Conservation (phyloP, 2,113 vertebrate species). For the Gymnorhina tibicen region DNA sequence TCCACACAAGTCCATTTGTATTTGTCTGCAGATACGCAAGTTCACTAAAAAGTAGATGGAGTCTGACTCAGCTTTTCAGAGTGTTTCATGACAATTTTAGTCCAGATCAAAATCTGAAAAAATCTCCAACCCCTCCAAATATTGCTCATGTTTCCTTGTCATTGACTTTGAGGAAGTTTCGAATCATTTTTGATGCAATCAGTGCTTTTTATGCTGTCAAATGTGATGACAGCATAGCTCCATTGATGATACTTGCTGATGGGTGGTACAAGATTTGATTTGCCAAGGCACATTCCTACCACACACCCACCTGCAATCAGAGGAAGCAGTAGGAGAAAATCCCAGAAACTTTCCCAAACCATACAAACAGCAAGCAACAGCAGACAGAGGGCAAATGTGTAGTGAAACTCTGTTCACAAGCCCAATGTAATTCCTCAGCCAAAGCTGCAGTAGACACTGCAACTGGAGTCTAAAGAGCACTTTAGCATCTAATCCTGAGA, state of each 20-base stretch:
- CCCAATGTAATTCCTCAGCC: neutral
- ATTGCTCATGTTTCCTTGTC: neutral
- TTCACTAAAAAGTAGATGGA: neutral
- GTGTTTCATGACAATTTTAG: neutral
- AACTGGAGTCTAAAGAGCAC: neutral
- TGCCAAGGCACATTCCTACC: neutral
- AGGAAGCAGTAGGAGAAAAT: neutral
- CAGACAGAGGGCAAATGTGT: neutral
- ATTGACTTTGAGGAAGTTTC: neutral
- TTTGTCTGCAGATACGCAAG: neutral
- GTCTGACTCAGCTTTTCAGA: neutral
- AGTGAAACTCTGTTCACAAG: neutral
- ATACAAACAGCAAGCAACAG: neutral
- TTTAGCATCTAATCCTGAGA: neutral
- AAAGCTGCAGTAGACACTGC: neutral
- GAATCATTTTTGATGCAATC: neutral
- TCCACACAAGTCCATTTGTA: neutral
- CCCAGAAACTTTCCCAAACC: neutral
- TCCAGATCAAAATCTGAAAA: neutral
- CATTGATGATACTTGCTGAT: neutral
- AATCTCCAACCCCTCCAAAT: neutral
- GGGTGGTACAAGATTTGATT: neutral
- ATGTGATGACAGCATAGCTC: neutral
- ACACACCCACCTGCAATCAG: neutral
- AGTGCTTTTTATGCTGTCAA: neutral